These are phyloP conservation scores for Alligator sinensis DNA, from an alignment of 2,113 vertebrate genomes.

Conservation along the genomic window DNA sequence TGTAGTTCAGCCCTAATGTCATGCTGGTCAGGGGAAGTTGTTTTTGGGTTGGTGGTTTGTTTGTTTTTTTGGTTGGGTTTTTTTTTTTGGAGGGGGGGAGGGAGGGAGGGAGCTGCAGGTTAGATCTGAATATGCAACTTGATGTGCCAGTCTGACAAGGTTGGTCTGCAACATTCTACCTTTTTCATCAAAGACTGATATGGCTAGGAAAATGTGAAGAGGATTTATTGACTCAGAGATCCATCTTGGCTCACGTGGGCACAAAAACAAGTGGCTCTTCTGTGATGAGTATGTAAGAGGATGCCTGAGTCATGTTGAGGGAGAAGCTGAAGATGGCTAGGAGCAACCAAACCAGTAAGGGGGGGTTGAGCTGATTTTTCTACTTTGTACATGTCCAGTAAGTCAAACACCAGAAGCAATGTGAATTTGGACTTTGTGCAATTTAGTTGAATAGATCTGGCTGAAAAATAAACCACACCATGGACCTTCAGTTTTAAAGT, in stretches of 20 bases:
- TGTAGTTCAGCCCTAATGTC: neutral
- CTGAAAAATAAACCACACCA: neutral
- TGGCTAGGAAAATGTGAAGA: accelerated
- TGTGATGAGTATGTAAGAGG: neutral
- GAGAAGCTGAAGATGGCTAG: neutral
- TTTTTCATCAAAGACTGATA: neutral
- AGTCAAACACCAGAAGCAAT: neutral
- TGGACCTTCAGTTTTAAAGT: neutral
- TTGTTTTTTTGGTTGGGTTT: too few relatives aligned
- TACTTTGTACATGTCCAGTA: neutral
- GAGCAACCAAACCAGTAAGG: neutral
- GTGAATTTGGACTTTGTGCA: neutral
- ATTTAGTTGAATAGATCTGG: neutral
- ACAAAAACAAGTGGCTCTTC: neutral
- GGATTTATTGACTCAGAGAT: neutral
- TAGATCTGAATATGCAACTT: neutral
- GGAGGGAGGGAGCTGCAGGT: too few relatives aligned
- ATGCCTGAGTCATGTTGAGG: neutral
- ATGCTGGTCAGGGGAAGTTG: neutral
- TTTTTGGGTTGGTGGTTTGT: too few relatives aligned
- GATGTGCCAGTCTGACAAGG: neutral
- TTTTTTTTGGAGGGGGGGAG: too few relatives aligned
- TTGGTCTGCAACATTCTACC: neutral
- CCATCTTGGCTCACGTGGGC: neutral
- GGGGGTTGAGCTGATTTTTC: neutral